Evolutionary conservation across 2,113 vertebrate species (phyloP).

Genomic region (Marmota monax): DNA sequence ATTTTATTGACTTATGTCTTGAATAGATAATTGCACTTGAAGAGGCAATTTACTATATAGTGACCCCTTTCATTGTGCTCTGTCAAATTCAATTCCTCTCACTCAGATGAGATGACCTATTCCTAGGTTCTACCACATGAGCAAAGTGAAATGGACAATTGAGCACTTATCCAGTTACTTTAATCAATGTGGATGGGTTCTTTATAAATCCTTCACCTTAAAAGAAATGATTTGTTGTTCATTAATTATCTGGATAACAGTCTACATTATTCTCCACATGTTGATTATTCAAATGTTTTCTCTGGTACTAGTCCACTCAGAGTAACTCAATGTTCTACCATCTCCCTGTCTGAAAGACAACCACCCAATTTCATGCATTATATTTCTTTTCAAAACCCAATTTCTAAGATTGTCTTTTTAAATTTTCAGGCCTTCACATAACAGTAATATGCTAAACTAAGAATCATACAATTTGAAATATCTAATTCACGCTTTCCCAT

Average conservation of each 20-base stretch:
- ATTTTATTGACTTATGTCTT: slow-evolving; percentile 57
- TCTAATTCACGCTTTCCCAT: background rate
- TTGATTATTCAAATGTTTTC: background rate
- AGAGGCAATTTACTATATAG: slow-evolving; percentile 53
- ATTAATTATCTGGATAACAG: background rate
- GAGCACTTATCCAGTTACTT: slow-evolving; percentile 26
- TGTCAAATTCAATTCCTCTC: slow-evolving; percentile 59
- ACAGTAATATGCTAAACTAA: background rate
- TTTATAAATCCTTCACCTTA: background rate
- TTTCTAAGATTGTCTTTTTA: background rate
- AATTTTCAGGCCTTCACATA: background rate
- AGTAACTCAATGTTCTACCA: background rate
- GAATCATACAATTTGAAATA: background rate
- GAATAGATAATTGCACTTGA: slow-evolving; percentile 70
- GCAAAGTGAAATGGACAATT: slow-evolving; percentile 41
- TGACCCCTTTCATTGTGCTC: slow-evolving; percentile 19
- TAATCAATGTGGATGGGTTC: slow-evolving; percentile 45
- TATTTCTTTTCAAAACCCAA: background rate
- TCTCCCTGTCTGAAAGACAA: background rate
- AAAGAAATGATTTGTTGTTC: slow-evolving; percentile 29
- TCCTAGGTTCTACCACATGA: slow-evolving; percentile 11
- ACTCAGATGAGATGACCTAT: background rate
- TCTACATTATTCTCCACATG: background rate
- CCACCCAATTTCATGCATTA: background rate
- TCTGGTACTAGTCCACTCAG: background rate